These are phyloP conservation scores for Brachionichthys hirsutus DNA, from an alignment of 2,113 vertebrate genomes.

Conservation along the genomic window DNA sequence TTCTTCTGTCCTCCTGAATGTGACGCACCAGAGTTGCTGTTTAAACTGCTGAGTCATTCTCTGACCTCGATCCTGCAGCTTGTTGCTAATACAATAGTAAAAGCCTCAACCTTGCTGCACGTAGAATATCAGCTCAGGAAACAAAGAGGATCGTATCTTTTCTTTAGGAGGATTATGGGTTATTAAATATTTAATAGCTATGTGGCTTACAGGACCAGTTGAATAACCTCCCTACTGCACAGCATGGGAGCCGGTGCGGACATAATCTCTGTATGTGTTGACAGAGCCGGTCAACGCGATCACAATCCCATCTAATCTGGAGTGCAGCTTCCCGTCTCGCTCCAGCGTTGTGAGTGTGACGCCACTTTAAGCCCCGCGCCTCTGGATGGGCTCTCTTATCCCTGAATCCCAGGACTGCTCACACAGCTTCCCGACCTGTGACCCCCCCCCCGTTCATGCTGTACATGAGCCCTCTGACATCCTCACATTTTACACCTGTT, in stretches of 20 bases:
- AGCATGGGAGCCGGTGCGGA: conserved; percentile 8
- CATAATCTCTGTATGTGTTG: conserved; percentile 22
- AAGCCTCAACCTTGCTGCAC: conserved; percentile 16
- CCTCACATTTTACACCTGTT: conserved; percentile 34
- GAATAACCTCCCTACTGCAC: conserved; percentile 1
- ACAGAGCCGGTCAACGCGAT: conserved; percentile 44
- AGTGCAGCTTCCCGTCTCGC: conserved; percentile 10
- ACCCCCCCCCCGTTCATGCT: conserved; percentile 29
- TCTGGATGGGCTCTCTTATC: conserved; percentile 32
- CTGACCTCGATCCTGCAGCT: conserved; percentile 22
- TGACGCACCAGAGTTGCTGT: not conserved
- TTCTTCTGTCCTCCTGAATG: not conserved
- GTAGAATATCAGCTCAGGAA: conserved; percentile 3
- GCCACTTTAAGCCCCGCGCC: conserved; percentile 35
- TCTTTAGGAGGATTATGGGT: conserved; percentile 12
- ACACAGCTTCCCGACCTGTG: conserved; percentile 40
- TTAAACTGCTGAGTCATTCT: conserved; percentile 14
- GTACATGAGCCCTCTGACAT: conserved; percentile 31
- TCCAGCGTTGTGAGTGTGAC: conserved; percentile 10
- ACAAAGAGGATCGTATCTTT: conserved; percentile 4
- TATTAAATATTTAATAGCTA: conserved; percentile 31
- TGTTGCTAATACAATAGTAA: conserved; percentile 21
- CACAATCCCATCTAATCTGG: conserved; percentile 50
- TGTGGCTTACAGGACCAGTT: conserved; percentile 12
- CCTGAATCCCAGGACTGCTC: conserved; percentile 12